A percentile compares a stretch with the other conserved stretches of the same genome.
Evolutionary conservation across 2,888 invertebrate species (phyloP).

Genomic region (Melanostoma scalare): DNA sequence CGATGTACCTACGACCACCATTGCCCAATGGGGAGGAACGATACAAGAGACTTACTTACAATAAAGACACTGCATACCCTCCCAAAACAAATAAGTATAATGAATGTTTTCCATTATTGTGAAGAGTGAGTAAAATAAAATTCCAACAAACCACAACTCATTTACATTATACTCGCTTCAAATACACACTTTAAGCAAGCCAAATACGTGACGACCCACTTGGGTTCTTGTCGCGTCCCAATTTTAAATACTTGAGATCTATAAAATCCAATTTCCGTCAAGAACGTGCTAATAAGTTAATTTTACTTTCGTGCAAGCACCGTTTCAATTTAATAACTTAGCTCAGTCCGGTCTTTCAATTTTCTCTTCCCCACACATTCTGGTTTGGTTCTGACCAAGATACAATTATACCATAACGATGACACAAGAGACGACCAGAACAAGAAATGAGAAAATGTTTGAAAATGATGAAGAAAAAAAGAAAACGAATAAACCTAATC

Average conservation of each 20-base stretch:
- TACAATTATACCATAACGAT: conserved; percentile 28
- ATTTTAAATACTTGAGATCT: conserved; percentile 45
- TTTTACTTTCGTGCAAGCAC: conserved; percentile 64
- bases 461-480: background rate
- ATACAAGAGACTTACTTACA: no score
- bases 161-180: conserved; percentile 18
- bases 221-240: conserved; percentile 53
- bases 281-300: conserved; percentile 68
- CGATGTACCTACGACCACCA: no score
- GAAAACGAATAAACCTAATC: background rate
- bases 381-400: conserved; percentile 13
- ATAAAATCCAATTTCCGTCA: conserved; percentile 49
- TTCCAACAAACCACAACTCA: conserved; percentile 5
- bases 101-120: no score
- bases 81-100: no score
- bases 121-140: background rate
- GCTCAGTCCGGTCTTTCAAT: background rate
- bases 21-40: no score
- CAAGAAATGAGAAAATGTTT: background rate
- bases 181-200: background rate
- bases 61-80: no score
- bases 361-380: conserved; percentile 16
- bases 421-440: conserved; percentile 14
- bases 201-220: conserved; percentile 57
- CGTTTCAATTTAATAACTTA: conserved; percentile 50